Base-by-base conservation (phyloP, 2,888 invertebrate species). In the Eudasyphora cyanicolor region DNA sequence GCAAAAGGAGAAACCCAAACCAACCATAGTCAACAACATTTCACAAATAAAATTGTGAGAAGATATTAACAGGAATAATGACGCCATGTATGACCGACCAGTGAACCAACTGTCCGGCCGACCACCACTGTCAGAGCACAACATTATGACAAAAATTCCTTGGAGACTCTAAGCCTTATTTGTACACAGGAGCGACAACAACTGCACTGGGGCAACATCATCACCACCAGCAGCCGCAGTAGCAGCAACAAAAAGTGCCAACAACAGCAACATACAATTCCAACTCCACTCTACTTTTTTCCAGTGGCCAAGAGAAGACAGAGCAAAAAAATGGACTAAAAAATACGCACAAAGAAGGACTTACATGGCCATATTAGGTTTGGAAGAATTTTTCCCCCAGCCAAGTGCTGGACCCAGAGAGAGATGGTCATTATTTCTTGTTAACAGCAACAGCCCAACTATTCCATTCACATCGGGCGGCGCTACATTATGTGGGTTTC, bases 11-110 rank as follows among this genome's bases (percentile, higher is more conserved):
- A 64, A 45, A n/a, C 35, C 2, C 27, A 12, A 76, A 54, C 54
- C 12, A 19, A 67, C 1, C 62, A 49, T 12, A 67, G 19, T 12
- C 45, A 67, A 14, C 69, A 71, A 51, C 32, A 29, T 76, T 76
- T 81, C 75, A 79, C 67, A 73, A 84, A 81, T 76, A 78, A 76
- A 84, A 84, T 84, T 84, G 84, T 84, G 84, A 84, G 84, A 84
- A 84, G 73, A 82, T 81, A 84, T 84, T 84, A 84, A 84, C 84
- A 84, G 84, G 84, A 84, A 84, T 84, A 84, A 82, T 84, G 84
- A 84, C 84, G 84, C 84, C 84, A 84, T 79, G 81, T 81, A 81
- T 81, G 67, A 60, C 60, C 57, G 27, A 57, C 24, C 27, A n/a
- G n/a, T n/a, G n/a, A n/a, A n/a, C n/a, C n/a, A 24, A 2, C 51